phyloP scores from a whole-genome alignment of 2,113 vertebrate genomes.

The Eurystomus gularis region DNA sequence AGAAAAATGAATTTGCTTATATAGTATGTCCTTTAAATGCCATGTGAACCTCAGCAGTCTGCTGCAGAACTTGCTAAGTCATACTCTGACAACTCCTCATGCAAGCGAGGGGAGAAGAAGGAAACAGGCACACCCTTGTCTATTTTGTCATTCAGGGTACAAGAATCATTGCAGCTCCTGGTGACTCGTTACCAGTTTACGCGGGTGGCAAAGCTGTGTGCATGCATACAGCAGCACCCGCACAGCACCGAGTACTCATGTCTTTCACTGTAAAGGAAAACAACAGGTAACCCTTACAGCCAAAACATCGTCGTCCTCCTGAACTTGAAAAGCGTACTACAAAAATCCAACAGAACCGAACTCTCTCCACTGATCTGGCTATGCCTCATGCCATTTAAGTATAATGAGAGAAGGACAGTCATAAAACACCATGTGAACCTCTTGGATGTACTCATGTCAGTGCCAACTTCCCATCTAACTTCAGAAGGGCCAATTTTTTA shows the following conservation, averaged over 20 bases:
- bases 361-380: not conserved
- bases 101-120: not conserved
- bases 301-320: not conserved
- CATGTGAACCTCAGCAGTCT: not conserved
- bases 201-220: not conserved
- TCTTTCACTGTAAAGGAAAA: not conserved
- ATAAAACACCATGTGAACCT: not conserved
- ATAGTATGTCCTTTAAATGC: not conserved
- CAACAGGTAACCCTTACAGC: not conserved
- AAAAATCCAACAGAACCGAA: not conserved
- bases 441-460: not conserved
- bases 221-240: not conserved
- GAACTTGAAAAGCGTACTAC: not conserved
- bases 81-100: not conserved
- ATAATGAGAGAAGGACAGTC: not conserved
- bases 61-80: not conserved
- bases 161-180: not conserved
- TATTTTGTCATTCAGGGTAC: not conserved
- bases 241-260: accelerated
- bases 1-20: not conserved
- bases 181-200: not conserved
- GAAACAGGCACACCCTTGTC: not conserved
- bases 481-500: not conserved
- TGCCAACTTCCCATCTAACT: not conserved
- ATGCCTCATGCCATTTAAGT: not conserved